Conservation (phyloP, 23 tunicate species). For the Halocynthia aurantium region DNA sequence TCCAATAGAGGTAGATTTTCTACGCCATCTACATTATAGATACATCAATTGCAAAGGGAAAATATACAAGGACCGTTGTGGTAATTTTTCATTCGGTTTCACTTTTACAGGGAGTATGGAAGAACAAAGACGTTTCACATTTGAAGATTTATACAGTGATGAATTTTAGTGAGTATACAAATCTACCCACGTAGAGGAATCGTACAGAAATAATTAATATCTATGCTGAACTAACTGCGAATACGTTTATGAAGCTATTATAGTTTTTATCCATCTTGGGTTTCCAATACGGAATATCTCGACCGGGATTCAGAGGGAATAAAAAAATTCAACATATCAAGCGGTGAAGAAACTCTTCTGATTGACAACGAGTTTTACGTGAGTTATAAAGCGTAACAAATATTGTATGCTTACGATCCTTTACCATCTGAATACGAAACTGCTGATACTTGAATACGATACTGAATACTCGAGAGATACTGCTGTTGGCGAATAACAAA, state of each 20-base stretch:
- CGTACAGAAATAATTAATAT: slow-evolving; percentile 2
- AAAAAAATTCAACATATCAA: slow-evolving; percentile 24
- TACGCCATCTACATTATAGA: no score
- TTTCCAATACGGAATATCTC: slow-evolving; percentile 44
- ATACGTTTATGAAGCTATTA: slow-evolving; percentile 35
- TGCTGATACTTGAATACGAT: background rate
- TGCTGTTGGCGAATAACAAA: no score
- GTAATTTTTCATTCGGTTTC: no score
- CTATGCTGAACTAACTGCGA: background rate
- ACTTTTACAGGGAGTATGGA: background rate
- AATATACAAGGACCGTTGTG: no score
- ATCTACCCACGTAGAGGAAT: background rate
- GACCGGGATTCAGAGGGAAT: slow-evolving; percentile 59
- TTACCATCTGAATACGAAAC: no score
- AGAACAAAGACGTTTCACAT: slow-evolving; percentile 48
- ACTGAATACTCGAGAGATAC: background rate
- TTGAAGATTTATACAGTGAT: slow-evolving; percentile 61
- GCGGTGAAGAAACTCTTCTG: slow-evolving; percentile 3
- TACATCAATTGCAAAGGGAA: no score
- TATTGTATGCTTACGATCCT: no score
- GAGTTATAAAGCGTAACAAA: background rate
- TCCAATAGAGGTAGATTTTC: no score
- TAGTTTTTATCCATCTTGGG: slow-evolving; percentile 76
- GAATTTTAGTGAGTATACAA: slow-evolving; percentile 45
- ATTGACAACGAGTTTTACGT: slow-evolving; percentile 60